These are phyloP conservation scores for Theodoxus fluviatilis DNA, from an alignment of 2,888 invertebrate genomes.

Conservation along the genomic window DNA sequence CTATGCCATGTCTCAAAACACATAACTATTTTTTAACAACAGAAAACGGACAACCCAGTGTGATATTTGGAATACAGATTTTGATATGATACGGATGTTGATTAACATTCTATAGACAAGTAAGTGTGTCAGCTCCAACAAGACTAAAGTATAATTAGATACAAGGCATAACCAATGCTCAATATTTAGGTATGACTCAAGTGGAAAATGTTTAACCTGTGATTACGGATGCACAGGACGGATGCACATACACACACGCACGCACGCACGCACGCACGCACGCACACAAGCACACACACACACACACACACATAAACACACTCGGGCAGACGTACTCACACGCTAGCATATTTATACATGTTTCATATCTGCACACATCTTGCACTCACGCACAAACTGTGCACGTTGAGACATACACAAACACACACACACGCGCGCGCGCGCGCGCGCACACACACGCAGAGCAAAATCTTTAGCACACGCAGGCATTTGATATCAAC, in stretches of 20 bases:
- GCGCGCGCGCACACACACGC: background rate
- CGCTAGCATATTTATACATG: background rate
- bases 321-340: background rate
- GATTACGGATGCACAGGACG: background rate
- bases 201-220: too few relatives aligned
- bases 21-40: too few relatives aligned
- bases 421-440: slow-evolving; percentile 3
- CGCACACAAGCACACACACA: background rate
- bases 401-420: background rate
- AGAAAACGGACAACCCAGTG: background rate
- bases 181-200: too few relatives aligned
- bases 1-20: too few relatives aligned
- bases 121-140: too few relatives aligned
- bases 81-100: too few relatives aligned
- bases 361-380: too few relatives aligned
- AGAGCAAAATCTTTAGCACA: background rate
- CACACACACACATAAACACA: slow-evolving; percentile 12
- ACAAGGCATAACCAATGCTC: too few relatives aligned
- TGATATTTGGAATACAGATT: slow-evolving; percentile 5
- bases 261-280: slow-evolving; percentile 14
- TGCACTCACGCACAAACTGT: slow-evolving; percentile 1
- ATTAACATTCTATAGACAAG: too few relatives aligned
- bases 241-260: slow-evolving; percentile 9
- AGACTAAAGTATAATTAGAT: too few relatives aligned
- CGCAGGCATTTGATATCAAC: background rate